phyloP scores from a whole-genome alignment of 2,888 invertebrate genomes.

The Chelonus formosanus region DNA sequence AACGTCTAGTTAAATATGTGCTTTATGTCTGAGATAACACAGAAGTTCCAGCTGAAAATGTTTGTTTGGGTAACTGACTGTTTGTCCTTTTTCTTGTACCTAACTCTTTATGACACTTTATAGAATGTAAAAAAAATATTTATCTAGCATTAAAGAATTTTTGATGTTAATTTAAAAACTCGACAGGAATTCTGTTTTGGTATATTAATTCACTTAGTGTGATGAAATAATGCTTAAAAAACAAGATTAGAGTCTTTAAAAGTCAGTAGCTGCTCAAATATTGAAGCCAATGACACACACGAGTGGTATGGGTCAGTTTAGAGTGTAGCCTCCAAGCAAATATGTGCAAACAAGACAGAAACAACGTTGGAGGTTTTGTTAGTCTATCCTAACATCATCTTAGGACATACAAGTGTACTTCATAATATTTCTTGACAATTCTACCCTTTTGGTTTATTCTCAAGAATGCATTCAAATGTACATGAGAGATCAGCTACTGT shows the following conservation, averaged over 20 bases:
- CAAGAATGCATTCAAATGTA: slow-evolving; percentile 20
- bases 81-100: slow-evolving; percentile 46
- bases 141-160: no score
- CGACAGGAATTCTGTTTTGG: no score
- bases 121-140: no score
- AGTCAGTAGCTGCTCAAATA: neutral
- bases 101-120: slow-evolving; percentile 1
- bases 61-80: slow-evolving; percentile 60
- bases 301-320: slow-evolving; percentile 30
- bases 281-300: slow-evolving; percentile 36
- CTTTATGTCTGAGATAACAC: slow-evolving; percentile 55
- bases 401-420: slow-evolving; percentile 34
- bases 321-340: slow-evolving; percentile 44
- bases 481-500: slow-evolving; percentile 16
- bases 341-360: slow-evolving; percentile 52
- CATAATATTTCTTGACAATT: slow-evolving; percentile 26
- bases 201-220: no score
- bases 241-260: neutral
- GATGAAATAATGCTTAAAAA: neutral
- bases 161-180: no score
- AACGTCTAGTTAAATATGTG: slow-evolving; percentile 48
- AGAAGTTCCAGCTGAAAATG: slow-evolving; percentile 54
- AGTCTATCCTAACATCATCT: slow-evolving; percentile 37
- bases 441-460: slow-evolving; percentile 27
- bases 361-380: slow-evolving; percentile 38